A percentile compares a stretch with the other conserved stretches of the same genome.
phyloP scores from a whole-genome alignment of 2,888 invertebrate species.

The Electrophaes corylata region DNA sequence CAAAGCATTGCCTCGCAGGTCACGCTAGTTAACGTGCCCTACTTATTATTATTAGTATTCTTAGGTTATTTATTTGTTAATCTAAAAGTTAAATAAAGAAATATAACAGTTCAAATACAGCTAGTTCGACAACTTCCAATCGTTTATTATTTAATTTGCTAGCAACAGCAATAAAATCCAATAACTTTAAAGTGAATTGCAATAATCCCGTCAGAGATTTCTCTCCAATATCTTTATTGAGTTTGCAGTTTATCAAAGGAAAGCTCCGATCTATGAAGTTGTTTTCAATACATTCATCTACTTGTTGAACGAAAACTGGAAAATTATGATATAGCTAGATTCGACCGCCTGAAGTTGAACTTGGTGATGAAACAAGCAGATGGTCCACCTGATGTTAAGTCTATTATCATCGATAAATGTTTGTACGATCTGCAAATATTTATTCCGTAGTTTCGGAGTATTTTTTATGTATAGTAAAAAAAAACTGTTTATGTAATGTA shows the following conservation, averaged over 20 bases:
- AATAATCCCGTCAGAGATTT: neutral
- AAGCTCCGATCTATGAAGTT: constrained; percentile 3
- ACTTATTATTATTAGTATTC: too few species aligned
- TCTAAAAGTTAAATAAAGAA: neutral
- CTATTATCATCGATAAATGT: too few species aligned
- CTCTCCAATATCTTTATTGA: neutral
- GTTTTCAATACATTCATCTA: constrained; percentile 12
- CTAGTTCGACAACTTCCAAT: neutral
- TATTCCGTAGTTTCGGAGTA: too few species aligned
- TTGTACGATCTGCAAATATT: too few species aligned
- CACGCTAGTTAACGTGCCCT: too few species aligned
- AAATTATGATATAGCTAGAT: neutral
- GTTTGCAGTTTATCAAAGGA: constrained; percentile 11
- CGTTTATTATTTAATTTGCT: neutral
- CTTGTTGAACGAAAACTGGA: constrained; percentile 7
- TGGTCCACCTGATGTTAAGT: too few species aligned
- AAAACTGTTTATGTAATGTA: too few species aligned
- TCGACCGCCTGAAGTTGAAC: neutral
- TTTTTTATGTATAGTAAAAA: too few species aligned
- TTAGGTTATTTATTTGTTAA: too few species aligned
- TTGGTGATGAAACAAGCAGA: too few species aligned
- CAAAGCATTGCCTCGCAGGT: too few species aligned
- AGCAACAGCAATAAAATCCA: neutral
- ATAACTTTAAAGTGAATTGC: neutral
- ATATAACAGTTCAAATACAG: neutral